Evolutionary conservation across 1,140 invertebrate species (phyloP).

Genomic region (Polypedilum vanderplanki): DNA sequence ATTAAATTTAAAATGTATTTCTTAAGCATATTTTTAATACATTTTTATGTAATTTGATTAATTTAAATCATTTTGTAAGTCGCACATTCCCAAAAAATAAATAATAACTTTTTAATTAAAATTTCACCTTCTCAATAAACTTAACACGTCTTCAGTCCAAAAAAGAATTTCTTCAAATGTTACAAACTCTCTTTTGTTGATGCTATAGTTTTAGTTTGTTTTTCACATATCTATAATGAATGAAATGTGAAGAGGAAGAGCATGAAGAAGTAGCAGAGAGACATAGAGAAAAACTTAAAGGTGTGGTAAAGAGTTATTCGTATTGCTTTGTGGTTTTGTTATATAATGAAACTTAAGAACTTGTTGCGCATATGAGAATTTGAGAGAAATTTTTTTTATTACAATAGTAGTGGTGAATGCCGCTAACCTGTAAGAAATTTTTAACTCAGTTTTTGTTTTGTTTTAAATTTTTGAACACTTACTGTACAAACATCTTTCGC

Average conservation of each 20-base stretch:
- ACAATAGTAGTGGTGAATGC: too few species aligned
- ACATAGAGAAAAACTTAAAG: not conserved
- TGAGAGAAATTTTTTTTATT: too few species aligned
- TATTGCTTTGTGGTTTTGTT: too few species aligned
- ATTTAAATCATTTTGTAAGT: not conserved
- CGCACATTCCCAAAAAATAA: not conserved
- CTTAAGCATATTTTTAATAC: too few species aligned
- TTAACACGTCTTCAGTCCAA: not conserved
- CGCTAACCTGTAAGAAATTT: too few species aligned
- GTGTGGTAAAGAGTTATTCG: not conserved
- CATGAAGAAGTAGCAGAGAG: not conserved
- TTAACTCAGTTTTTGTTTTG: too few species aligned
- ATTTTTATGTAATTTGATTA: not conserved
- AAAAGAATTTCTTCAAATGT: slow-evolving; percentile 19
- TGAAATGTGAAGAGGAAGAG: not conserved
- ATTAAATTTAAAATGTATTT: too few species aligned
- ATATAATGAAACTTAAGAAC: too few species aligned
- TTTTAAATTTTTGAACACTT: too few species aligned
- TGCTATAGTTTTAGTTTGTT: slow-evolving; percentile 19
- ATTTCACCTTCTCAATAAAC: not conserved
- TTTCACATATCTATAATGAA: not conserved
- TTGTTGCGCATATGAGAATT: too few species aligned
- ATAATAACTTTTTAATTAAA: too few species aligned
- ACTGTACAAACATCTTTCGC: too few species aligned
- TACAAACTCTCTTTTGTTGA: not conserved